Evolutionary conservation across 1,140 invertebrate genomes (phyloP), one percentile per base, ranked within the genome.

Genomic region (Agrypnia vestita): DNA sequence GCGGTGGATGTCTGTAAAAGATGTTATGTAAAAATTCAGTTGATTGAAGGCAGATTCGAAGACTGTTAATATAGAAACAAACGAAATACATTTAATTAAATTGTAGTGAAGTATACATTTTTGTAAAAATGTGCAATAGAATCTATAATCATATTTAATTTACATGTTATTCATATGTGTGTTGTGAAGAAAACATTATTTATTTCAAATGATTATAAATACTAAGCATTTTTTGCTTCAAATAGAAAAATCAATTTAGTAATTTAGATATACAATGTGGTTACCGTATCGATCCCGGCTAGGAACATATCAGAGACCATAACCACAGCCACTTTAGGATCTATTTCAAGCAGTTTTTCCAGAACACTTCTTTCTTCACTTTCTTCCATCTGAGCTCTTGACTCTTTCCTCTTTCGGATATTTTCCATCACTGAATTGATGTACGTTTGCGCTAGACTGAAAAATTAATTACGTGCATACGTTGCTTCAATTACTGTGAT

Each of bases 271-370:
- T 15, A 59, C 3, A 7, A 59, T 13, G 56, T 47, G 84, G 84
- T 88, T 87, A 94, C 93, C 82, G 94, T 96, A 87, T 96, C 95
- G 43, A 95, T 91, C 62, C 94, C 95, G 15, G 93, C 94, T 74
- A 94, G 89, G 21, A 96, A 78, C 91, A 94, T 93, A 85, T 96
- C 95, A 78, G 92, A 89, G 4, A 93, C 92, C 91, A 96, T 94
- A 3, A 92, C 88, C 15, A 90, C 84, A 0, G 93, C 92, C 44
- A 89, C 87, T 85, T 87, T 87, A 82, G 89, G 87, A 83, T 91
- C 89, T 15, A 90, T 90, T 83, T 84, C 89, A 9, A 90, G 85
- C 59, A 90, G 81, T 83, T 90, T 91, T 80, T 92, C 90, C 21
- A 94, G 84, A 62, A 94, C 87, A 84, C 90, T 91, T 47, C 85